Conservation (phyloP, 2,113 vertebrate species). For the Pterocles gutturalis region DNA sequence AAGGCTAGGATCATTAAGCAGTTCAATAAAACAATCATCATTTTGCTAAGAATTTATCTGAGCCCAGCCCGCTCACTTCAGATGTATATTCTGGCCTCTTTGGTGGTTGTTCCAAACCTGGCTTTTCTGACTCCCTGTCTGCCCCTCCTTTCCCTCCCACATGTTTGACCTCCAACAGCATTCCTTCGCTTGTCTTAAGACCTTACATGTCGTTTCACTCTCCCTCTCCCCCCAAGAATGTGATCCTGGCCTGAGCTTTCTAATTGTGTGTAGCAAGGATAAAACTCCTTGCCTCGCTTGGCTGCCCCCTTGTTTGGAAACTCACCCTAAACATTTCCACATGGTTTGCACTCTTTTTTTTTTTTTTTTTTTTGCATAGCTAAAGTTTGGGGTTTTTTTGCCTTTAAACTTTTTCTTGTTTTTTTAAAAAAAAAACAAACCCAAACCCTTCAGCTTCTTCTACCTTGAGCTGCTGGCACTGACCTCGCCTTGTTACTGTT, state of each 20-base stretch:
- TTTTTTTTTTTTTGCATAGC: neutral
- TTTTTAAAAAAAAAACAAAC: neutral
- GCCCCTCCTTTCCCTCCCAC: constrained; percentile 27
- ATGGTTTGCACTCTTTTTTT: constrained; percentile 60
- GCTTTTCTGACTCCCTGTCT: constrained; percentile 25
- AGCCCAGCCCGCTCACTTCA: neutral
- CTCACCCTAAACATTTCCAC: constrained; percentile 75
- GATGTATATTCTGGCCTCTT: neutral
- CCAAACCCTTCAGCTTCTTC: neutral
- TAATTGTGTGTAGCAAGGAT: constrained; percentile 67
- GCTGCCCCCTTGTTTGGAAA: constrained; percentile 68
- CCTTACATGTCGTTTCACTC: constrained; percentile 38
- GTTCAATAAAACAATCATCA: neutral
- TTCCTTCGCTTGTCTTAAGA: constrained; percentile 59
- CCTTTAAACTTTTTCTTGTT: constrained; percentile 4
- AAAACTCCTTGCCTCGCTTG: constrained; percentile 66
- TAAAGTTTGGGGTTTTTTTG: neutral
- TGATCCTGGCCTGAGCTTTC: constrained; percentile 54
- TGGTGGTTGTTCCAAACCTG: constrained; percentile 29
- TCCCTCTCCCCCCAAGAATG: constrained; percentile 55
- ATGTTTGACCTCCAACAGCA: constrained; percentile 59
- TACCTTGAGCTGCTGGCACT: constrained; percentile 64
- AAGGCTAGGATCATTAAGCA: neutral
- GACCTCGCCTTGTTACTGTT: constrained; percentile 65
- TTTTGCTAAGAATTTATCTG: neutral